These are phyloP conservation scores for Zaprionus taronus DNA, from an alignment of 1,140 invertebrate genomes.

Conservation along the genomic window DNA sequence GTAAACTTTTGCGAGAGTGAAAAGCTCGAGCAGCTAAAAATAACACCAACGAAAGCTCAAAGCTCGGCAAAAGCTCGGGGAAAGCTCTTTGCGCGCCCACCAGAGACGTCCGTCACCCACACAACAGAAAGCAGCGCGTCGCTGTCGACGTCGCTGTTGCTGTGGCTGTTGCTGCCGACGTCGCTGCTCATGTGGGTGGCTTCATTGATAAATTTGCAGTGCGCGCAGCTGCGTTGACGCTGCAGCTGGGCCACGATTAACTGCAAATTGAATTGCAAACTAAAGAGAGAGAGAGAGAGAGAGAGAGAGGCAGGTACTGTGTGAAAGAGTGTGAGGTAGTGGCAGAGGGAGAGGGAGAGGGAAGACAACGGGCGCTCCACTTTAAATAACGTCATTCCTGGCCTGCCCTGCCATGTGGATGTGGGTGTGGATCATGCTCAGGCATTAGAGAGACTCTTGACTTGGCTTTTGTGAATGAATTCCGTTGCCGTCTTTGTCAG, in stretches of 20 bases:
- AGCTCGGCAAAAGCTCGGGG: constrained; percentile 35
- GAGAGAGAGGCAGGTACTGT: not conserved
- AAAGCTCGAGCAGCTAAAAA: constrained; percentile 60
- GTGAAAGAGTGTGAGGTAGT: constrained; percentile 1
- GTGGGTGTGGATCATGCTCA: constrained; percentile 53
- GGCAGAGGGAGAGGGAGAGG: not conserved
- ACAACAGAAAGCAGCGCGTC: constrained; percentile 27
- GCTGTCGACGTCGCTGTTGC: constrained; percentile 12
- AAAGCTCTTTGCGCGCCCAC: constrained; percentile 28
- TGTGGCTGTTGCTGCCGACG: not conserved
- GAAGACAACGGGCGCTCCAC: constrained; percentile 37
- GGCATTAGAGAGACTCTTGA: constrained; percentile 47
- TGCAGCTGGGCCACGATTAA: constrained; percentile 45
- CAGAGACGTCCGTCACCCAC: constrained; percentile 27
- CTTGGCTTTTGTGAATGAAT: constrained; percentile 55
- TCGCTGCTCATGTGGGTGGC: constrained; percentile 68
- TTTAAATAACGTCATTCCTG: constrained; percentile 49
- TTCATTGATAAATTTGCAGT: constrained; percentile 79
- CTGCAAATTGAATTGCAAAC: constrained; percentile 82
- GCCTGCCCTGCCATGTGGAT: constrained; percentile 23
- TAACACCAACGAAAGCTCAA: constrained; percentile 49
- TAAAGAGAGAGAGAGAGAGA: constrained; percentile 35
- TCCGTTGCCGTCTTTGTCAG: constrained; percentile 40
- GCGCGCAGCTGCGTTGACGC: constrained; percentile 20
- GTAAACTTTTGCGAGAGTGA: constrained; percentile 29